phyloP scores from a whole-genome alignment of 2,113 vertebrate species.

The Tragulus kanchil region DNA sequence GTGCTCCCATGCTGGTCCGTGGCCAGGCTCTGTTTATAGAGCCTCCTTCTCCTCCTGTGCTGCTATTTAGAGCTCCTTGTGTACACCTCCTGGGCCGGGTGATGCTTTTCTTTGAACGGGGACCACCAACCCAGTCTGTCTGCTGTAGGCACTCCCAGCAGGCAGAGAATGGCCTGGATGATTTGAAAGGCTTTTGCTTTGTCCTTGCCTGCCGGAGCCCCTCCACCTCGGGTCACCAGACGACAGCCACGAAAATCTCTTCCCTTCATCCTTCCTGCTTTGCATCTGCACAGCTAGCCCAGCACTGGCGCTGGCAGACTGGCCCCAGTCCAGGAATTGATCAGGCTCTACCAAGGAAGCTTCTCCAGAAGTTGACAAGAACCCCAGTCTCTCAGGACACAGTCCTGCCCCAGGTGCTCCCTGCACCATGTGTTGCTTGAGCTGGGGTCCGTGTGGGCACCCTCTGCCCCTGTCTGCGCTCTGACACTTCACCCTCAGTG shows the following conservation, averaged over 20 bases:
- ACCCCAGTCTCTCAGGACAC: too few relatives aligned
- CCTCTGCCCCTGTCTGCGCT: background rate
- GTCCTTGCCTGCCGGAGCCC: fast-evolving
- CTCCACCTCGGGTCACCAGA: background rate
- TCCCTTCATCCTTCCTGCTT: background rate
- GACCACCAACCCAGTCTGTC: background rate
- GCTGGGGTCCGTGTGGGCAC: fast-evolving
- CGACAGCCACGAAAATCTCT: background rate
- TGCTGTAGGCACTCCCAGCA: background rate
- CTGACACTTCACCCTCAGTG: fast-evolving
- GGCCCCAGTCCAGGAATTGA: background rate
- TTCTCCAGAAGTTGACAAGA: background rate
- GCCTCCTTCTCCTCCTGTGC: fast-evolving
- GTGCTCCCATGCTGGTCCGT: background rate
- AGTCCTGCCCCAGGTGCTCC: fast-evolving
- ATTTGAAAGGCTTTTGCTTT: background rate
- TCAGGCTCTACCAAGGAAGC: background rate
- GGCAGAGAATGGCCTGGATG: background rate
- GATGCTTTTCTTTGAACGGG: fast-evolving
- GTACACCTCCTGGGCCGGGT: background rate
- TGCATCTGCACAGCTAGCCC: background rate
- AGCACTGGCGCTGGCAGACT: background rate
- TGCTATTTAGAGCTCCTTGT: background rate
- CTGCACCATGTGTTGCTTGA: fast-evolving
- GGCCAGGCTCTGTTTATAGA: background rate